Conservation (phyloP, 2,113 vertebrate genomes). For the Hypocryptadius cinnamomeus region DNA sequence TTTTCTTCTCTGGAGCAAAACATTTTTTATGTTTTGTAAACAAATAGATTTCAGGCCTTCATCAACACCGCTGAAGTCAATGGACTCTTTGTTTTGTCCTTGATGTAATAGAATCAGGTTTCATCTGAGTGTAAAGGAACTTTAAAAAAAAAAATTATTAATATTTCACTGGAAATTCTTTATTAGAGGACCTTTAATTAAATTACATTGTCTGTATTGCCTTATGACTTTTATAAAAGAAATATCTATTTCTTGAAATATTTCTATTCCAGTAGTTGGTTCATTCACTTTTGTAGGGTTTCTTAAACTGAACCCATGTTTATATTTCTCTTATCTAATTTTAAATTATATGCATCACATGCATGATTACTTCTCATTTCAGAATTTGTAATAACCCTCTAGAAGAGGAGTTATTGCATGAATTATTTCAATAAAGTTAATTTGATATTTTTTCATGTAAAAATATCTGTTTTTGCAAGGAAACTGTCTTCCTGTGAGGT, state of each 20-base stretch:
- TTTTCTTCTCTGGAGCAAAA: not conserved
- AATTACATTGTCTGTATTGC: not conserved
- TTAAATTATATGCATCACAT: not conserved
- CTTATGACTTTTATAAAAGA: not conserved
- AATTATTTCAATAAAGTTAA: not conserved
- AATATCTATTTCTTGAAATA: not conserved
- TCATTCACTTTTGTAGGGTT: not conserved
- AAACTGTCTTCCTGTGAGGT: not conserved
- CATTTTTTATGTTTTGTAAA: not conserved
- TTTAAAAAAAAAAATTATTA: not conserved
- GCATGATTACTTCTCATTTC: not conserved
- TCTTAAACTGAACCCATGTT: not conserved
- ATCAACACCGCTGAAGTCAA: not conserved
- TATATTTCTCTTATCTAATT: not conserved
- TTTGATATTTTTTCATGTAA: not conserved
- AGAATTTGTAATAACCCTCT: not conserved
- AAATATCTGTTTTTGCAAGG: not conserved
- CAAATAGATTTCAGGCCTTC: not conserved
- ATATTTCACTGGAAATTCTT: not conserved
- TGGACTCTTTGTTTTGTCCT: not conserved
- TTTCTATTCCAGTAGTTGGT: not conserved
- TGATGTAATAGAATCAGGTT: not conserved
- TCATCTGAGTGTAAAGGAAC: not conserved
- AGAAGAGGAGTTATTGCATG: not conserved
- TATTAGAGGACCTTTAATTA: not conserved